Percentiles rank a stretch among this genome's conserved stretches.
These are phyloP conservation scores for Zophobas atratus DNA, from an alignment of 1,140 invertebrate genomes.

Conservation along the genomic window DNA sequence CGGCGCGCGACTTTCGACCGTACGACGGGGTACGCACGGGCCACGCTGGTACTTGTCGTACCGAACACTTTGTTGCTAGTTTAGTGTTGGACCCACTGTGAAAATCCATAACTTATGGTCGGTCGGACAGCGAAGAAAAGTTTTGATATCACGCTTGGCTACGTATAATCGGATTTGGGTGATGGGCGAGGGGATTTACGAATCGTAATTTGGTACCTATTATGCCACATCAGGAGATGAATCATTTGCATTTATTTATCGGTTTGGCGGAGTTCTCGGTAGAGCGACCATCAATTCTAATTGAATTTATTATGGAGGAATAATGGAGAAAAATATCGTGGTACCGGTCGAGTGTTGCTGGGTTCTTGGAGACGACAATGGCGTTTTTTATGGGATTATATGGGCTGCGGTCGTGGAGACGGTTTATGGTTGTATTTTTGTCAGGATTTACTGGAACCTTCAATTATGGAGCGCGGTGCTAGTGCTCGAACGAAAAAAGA, in stretches of 20 bases:
- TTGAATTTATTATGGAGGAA: slow-evolving; percentile 6
- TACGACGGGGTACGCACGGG: slow-evolving; percentile 34
- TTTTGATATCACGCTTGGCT: slow-evolving; percentile 42
- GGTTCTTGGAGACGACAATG: slow-evolving; percentile 1
- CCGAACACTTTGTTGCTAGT: slow-evolving; percentile 38
- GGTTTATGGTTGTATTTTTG: too few species aligned
- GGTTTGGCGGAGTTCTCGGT: slow-evolving; percentile 6
- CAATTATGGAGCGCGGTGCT: too few species aligned
- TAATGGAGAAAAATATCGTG: slow-evolving; percentile 1
- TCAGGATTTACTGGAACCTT: too few species aligned
- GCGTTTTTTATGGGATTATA: slow-evolving; percentile 8
- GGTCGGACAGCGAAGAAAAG: slow-evolving; percentile 44
- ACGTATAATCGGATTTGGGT: slow-evolving; percentile 36
- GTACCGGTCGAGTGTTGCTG: too few species aligned
- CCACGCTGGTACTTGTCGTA: slow-evolving; percentile 24
- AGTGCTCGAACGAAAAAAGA: too few species aligned
- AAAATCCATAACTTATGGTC: slow-evolving; percentile 58
- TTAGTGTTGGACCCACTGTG: slow-evolving; percentile 54
- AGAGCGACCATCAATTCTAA: slow-evolving; percentile 24
- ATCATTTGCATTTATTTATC: slow-evolving; percentile 27
- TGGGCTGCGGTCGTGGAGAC: not conserved
- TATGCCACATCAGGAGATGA: slow-evolving; percentile 20
- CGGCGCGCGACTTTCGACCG: slow-evolving; percentile 48
- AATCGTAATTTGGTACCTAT: slow-evolving; percentile 36
- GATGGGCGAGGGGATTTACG: slow-evolving; percentile 24